These are phyloP conservation scores for Brachionus koreanus DNA, from an alignment of 1,140 invertebrate species.

Conservation along the genomic window DNA sequence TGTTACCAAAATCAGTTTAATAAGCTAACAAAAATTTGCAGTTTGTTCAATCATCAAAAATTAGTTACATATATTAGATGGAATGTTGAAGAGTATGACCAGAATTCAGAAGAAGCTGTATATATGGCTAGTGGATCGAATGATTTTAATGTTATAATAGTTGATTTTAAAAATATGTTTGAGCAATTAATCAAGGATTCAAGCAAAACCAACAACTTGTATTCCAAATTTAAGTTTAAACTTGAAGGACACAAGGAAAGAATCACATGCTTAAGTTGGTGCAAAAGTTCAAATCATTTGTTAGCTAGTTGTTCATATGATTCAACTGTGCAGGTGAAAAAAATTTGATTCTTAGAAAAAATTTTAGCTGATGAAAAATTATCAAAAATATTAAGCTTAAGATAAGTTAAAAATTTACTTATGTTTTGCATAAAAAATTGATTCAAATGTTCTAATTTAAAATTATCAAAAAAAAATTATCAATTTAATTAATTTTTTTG, in stretches of 20 bases:
- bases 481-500: too few relatives aligned
- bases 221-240: slow-evolving; percentile 7
- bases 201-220: not conserved
- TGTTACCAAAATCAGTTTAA: not conserved
- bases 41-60: slow-evolving; percentile 42
- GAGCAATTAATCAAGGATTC: not conserved
- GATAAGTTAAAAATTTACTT: too few relatives aligned
- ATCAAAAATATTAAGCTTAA: too few relatives aligned
- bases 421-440: too few relatives aligned
- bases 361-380: too few relatives aligned
- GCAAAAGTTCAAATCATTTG: not conserved
- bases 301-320: slow-evolving; percentile 42
- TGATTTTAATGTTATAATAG: slow-evolving; percentile 15
- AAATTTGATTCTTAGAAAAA: not conserved
- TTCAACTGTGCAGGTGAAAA: slow-evolving; percentile 22
- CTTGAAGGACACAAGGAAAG: slow-evolving; percentile 17
- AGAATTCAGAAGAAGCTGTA: not conserved
- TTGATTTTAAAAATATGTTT: not conserved
- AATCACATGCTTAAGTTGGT: slow-evolving; percentile 18
- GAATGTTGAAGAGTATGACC: not conserved
- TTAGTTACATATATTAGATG: slow-evolving; percentile 24
- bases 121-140: slow-evolving; percentile 39
- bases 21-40: not conserved
- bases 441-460: too few relatives aligned
- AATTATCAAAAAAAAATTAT: too few relatives aligned